Evolutionary conservation across 1,140 invertebrate species (phyloP), one percentile per base, ranked within the genome.

Genomic region (Drosophila ambigua): DNA sequence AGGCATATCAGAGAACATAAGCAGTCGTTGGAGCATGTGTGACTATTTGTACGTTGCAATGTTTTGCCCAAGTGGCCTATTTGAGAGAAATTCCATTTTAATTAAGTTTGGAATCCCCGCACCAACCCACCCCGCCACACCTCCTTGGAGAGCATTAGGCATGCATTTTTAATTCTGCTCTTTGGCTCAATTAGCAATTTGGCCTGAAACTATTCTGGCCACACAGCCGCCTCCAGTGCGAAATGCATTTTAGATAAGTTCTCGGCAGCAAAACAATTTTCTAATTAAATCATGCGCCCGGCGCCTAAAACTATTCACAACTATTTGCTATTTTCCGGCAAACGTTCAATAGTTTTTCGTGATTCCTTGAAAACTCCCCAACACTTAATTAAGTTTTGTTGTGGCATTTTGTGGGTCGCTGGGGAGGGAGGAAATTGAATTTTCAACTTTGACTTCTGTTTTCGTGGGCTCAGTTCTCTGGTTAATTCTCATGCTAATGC

Each of bases 371-470:
- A 57, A 60, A 71, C 69, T 58, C 23, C 9, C 31, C 3, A 35
- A 60, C 49, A 77, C 72, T 83, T 83, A 83, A 83, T 83, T 83
- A 83, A 81, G 75, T 83, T 78, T 74, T 65, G 69, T 69, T 74
- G 59, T 48, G 55, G 31, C 41, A 43, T 31, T 28, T 28, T 58
- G 55, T 52, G 35, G 48, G 53, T 50, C 23, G 23, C 4, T 2
- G 23, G 23, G 23, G 23, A 1, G 23, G 23, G 23, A 24, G 62
- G 63, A 72, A 82, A 79, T 79, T 75, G 77, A 80, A 79, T 72
- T 74, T 75, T 53, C 58, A 50, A 54, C 72, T 48, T 59, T 59
- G 48, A 63, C 41, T 62, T 31, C 39, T 28, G 54, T 67, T 74
- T 45, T 58, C 71, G 51, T 51, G 48, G 51, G 39, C 61, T 8